These are phyloP conservation scores for Jacana jacana DNA, from an alignment of 2,113 vertebrate species.

Conservation along the genomic window DNA sequence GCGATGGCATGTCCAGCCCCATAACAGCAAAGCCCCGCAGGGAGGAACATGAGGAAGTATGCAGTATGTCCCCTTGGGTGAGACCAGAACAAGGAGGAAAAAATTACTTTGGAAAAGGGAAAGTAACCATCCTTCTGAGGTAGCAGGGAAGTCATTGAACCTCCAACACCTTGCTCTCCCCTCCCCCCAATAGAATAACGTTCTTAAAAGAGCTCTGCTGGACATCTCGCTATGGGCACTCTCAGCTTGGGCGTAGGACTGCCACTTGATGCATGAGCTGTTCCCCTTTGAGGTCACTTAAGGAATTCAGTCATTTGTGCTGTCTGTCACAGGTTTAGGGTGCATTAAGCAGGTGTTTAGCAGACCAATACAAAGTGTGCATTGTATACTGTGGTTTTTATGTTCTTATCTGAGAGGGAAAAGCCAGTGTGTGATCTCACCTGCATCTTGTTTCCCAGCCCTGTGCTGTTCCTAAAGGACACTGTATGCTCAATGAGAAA, in stretches of 20 bases:
- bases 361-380: neutral
- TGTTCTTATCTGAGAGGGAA: neutral
- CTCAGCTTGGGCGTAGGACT: neutral
- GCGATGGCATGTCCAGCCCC: rapidly evolving
- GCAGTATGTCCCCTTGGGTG: neutral
- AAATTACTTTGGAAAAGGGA: neutral
- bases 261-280: neutral
- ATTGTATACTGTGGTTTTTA: neutral
- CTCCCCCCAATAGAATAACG: rapidly evolving
- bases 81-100: neutral
- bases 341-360: rapidly evolving
- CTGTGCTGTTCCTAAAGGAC: neutral
- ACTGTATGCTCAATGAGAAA: neutral
- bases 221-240: rapidly evolving
- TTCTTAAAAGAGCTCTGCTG: neutral
- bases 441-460: neutral
- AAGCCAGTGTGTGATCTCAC: neutral
- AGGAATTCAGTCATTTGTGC: neutral
- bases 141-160: neutral
- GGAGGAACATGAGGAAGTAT: neutral
- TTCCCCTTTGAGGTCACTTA: neutral
- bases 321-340: neutral
- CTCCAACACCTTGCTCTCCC: neutral
- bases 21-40: neutral
- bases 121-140: neutral